These are phyloP conservation scores for Neuroterus valhalla DNA, from an alignment of 1,140 invertebrate species.

Conservation along the genomic window DNA sequence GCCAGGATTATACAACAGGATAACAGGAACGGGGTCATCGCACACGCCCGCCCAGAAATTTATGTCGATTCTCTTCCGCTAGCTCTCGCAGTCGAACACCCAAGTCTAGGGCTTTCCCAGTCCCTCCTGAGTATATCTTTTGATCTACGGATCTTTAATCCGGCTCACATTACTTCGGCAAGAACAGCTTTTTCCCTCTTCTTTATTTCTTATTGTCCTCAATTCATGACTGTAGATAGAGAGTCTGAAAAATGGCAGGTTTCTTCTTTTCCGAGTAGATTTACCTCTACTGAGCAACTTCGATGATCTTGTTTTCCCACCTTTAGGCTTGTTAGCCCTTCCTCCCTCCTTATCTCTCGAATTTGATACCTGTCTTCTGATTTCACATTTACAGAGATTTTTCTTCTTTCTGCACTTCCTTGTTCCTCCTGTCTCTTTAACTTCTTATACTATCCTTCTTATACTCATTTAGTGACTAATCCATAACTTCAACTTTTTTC, in stretches of 20 bases:
- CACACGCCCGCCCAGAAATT: conserved; percentile 50
- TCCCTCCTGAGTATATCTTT: conserved; percentile 2
- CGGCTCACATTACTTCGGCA: conserved; percentile 9
- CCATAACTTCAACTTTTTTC: too few relatives aligned
- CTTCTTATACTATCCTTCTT: too few relatives aligned
- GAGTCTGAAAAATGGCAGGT: conserved; percentile 22
- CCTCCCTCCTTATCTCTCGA: too few relatives aligned
- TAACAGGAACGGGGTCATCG: conserved; percentile 59
- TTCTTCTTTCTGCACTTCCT: too few relatives aligned
- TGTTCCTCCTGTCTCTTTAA: too few relatives aligned
- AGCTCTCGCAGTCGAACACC: background rate
- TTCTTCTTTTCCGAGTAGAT: background rate
- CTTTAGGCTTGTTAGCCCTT: too few relatives aligned
- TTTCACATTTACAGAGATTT: too few relatives aligned
- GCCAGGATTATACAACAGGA: conserved; percentile 61
- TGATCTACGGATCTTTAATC: background rate
- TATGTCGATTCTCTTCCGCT: conserved; percentile 49
- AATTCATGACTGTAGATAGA: conserved; percentile 30
- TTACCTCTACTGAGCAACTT: too few relatives aligned
- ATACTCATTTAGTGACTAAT: too few relatives aligned
- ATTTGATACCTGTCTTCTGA: too few relatives aligned
- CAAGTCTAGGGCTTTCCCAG: background rate
- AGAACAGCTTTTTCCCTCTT: conserved; percentile 27
- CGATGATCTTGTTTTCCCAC: too few relatives aligned
- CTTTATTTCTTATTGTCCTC: conserved; percentile 30